Evolutionary conservation across 2,888 invertebrate species (phyloP).

Genomic region (Zaprionus lineosus): DNA sequence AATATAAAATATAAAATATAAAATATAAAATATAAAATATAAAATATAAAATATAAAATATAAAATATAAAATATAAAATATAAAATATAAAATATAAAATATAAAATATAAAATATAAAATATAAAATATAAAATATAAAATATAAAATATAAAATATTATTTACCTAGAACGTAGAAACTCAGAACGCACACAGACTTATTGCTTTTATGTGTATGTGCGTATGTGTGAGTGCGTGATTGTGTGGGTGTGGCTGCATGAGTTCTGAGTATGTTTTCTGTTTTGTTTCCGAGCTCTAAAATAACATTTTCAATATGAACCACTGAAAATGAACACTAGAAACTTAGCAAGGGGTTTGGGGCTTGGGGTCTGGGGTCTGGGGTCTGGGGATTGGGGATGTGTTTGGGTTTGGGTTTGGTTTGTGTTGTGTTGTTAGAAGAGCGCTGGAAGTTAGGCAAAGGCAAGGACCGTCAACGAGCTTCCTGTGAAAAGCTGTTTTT

Average conservation of each 20-base stretch:
- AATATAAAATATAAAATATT: too few species aligned
- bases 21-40: too few species aligned
- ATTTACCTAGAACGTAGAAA: constrained; percentile 20
- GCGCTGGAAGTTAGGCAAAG: constrained; percentile 1
- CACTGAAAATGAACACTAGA: constrained; percentile 13
- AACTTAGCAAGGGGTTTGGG: not conserved
- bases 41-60: too few species aligned
- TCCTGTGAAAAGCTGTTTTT: constrained; percentile 11
- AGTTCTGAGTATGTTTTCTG: constrained; percentile 27
- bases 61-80: too few species aligned
- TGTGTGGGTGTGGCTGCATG: constrained; percentile 1
- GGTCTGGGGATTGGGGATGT: not conserved
- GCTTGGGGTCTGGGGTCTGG: too few species aligned
- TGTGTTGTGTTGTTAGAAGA: not conserved
- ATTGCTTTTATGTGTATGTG: not conserved
- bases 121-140: too few species aligned
- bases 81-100: too few species aligned
- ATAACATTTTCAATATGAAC: constrained; percentile 46
- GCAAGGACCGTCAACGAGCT: constrained; percentile 37
- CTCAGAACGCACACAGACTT: constrained; percentile 6
- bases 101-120: too few species aligned
- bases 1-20: too few species aligned
- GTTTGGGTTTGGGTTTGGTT: not conserved
- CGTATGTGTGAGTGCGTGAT: too few species aligned
- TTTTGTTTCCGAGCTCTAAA: constrained; percentile 46